Percentiles rank a stretch among this genome's conserved stretches.
Conservation (phyloP, 2,113 vertebrate genomes). For the Ceratotherium simum region DNA sequence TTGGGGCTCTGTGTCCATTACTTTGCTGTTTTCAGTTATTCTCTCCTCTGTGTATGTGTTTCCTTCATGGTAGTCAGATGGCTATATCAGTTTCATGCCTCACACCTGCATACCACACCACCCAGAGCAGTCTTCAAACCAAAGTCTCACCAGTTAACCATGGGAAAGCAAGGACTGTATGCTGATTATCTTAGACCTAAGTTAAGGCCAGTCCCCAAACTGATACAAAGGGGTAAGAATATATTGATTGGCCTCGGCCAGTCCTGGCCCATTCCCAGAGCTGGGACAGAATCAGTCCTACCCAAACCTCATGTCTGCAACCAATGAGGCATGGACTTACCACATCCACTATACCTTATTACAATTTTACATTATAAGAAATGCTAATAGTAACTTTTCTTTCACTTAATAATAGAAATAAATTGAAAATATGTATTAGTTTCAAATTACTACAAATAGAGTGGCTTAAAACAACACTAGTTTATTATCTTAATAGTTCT, state of each 20-base stretch:
- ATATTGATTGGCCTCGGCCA: not conserved
- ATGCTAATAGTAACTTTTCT: not conserved
- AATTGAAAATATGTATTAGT: not conserved
- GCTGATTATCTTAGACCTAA: not conserved
- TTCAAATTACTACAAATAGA: not conserved
- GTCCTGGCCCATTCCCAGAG: not conserved
- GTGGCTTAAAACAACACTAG: not conserved
- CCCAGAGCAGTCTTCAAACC: not conserved
- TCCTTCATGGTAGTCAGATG: not conserved
- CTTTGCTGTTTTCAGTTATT: conserved; percentile 7
- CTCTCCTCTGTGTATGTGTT: not conserved
- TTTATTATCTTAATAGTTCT: not conserved
- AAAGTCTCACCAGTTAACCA: not conserved
- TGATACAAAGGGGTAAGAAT: not conserved
- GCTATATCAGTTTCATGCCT: not conserved
- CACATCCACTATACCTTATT: not conserved
- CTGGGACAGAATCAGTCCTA: not conserved
- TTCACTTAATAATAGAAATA: not conserved
- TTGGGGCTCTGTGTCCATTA: not conserved
- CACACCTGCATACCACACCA: not conserved
- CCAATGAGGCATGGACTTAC: not conserved
- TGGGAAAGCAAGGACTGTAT: not conserved
- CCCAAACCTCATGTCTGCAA: not conserved
- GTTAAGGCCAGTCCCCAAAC: not conserved
- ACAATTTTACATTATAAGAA: not conserved